Base-by-base conservation (phyloP, 2,113 vertebrate genomes). In the Trinectes maculatus region DNA sequence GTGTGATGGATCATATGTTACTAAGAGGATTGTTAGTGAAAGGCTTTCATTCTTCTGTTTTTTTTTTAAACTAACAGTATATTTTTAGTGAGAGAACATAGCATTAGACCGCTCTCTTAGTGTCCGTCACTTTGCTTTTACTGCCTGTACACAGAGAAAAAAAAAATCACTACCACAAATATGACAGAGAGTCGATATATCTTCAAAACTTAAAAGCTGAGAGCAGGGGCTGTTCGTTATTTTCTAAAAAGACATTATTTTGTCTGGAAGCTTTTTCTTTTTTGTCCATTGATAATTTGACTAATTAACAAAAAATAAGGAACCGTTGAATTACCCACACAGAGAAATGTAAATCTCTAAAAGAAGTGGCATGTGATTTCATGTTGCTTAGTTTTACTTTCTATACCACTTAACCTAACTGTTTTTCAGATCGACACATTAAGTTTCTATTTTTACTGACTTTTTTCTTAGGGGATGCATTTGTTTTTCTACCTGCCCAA, bases 1-100 rank as follows among this genome's bases (percentile, higher is more conserved):
- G 82, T 53, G 69, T 79, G 77, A 85, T 74, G 73, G 75, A 85
- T 87, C 68, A 66, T 48, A 59, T 47, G 71, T 34, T 61, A 31
- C 51, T 43, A 71, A 71, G 33, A 56, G 44, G 42, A 71, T 29
- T 21, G 65, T 47, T 65, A 37, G 21, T 47, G 44, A 78, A 65
- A 71, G 24, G 55, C 64, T 70, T 63, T 46, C 19, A 70, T 67
- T 69, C 7, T 65, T 34, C 28, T 8, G 5, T 34, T 39, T 2
- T 16, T 22, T 48, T 29, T 70, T 44, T 19, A 68, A 62, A 34
- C 11, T 12, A 39, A 15, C 62, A 66, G 39, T 18, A 12, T 7
- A 26, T 40, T 22, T 65, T 56, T 2, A 21, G 28, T 22, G 19
- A 4, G 29, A 16, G 37, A 25, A 12, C 28, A 9, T 46, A 51